Percentiles rank a stretch among this genome's conserved stretches.
Evolutionary conservation across 2,113 vertebrate genomes (phyloP).

Genomic region (Chaetops frenatus): DNA sequence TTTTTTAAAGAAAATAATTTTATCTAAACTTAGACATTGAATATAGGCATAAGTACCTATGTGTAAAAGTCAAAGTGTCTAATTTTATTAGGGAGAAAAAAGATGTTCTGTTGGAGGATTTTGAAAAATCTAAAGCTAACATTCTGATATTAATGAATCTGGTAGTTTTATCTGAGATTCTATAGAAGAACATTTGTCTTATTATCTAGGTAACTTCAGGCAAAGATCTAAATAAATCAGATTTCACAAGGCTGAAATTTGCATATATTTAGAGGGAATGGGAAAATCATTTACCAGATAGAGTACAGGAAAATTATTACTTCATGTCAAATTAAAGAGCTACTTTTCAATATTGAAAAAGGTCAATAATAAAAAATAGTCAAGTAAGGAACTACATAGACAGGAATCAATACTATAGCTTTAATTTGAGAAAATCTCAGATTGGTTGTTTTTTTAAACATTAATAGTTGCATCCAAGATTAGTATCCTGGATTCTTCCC

Average conservation of each 20-base stretch:
- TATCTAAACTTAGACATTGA: neutral
- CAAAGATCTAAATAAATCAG: neutral
- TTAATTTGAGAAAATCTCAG: neutral
- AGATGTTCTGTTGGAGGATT: neutral
- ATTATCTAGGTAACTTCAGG: neutral
- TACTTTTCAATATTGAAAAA: neutral
- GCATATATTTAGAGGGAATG: neutral
- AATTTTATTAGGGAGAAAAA: neutral
- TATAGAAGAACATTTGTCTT: neutral
- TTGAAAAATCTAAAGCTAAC: neutral
- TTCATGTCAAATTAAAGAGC: neutral
- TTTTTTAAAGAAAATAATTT: neutral
- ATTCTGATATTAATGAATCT: neutral
- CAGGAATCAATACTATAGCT: neutral
- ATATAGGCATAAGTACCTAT: neutral
- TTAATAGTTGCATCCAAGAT: neutral
- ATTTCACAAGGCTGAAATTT: neutral
- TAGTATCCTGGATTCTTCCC: neutral
- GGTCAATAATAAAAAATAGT: neutral
- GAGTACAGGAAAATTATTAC: neutral
- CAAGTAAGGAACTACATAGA: neutral
- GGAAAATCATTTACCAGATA: neutral
- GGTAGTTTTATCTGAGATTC: neutral
- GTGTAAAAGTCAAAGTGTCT: neutral
- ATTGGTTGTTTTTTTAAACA: fast-evolving